A percentile compares a stretch with the other conserved stretches of the same genome.
phyloP scores from a whole-genome alignment of 2,888 invertebrate genomes.

The Cosmia trapezina region DNA sequence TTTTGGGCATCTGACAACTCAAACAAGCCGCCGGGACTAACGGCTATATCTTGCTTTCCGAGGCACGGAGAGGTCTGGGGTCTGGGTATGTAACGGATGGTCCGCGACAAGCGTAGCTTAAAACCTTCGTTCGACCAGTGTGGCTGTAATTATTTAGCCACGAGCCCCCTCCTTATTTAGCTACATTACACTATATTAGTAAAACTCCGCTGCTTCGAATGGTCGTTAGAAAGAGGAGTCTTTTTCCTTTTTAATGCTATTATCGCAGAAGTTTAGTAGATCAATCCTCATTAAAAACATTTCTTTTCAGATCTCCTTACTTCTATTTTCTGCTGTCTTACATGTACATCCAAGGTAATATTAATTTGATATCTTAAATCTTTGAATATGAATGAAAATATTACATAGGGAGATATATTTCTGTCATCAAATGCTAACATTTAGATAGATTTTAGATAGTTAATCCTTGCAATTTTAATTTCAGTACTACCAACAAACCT shows the following conservation, averaged over 20 bases:
- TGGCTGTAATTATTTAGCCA: too few species aligned
- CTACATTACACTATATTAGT: background rate
- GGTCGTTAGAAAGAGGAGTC: background rate
- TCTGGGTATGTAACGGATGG: too few species aligned
- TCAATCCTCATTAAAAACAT: background rate
- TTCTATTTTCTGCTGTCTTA: constrained; percentile 36
- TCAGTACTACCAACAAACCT: constrained; percentile 29
- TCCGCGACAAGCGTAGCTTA: too few species aligned
- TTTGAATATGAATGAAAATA: background rate
- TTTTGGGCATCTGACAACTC: too few species aligned
- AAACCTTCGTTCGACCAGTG: too few species aligned
- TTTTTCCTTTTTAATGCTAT: background rate
- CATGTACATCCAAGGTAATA: constrained; percentile 45
- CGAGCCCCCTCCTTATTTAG: too few species aligned
- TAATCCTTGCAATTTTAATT: constrained; percentile 26
- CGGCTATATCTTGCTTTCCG: too few species aligned
- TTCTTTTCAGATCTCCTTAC: constrained; percentile 54
- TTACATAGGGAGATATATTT: background rate
- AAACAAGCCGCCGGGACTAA: too few species aligned
- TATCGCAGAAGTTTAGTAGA: too few species aligned
- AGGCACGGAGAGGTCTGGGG: too few species aligned
- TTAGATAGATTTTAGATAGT: too few species aligned
- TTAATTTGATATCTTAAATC: background rate
- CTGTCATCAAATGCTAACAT: background rate
- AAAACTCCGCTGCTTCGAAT: background rate